Evolutionary conservation across 2,797 vertebrate species (phyloP), one percentile per base, ranked within the genome.

Genomic region (Mionectes olivaceus): DNA sequence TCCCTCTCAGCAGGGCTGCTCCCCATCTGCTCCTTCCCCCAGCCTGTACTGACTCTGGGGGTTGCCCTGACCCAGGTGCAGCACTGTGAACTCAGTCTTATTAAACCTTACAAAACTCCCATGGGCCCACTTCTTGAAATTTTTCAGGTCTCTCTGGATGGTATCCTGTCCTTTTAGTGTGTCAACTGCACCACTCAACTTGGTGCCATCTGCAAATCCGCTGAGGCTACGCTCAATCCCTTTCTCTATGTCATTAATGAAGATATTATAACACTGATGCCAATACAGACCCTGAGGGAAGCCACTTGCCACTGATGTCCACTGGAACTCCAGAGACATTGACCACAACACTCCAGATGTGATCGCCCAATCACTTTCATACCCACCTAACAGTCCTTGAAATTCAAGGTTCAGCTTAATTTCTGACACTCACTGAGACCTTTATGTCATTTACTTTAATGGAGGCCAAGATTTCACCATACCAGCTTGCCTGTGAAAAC

Each of bases 1-100:
- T 0, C 21, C 11, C 44, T 47, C 39, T 52, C 3, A 1, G 0
- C n/a, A 59, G 53, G 53, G 60, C 21, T 46, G 30, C 7, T 53
- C 14, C 55, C 1, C 0, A 32, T 23, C 39, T 46, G 8, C 9
- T 41, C 37, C 47, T 35, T 35, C 9, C 14, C 25, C 30, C 41
- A 68, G 47, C 7, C 46, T 41, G 30, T 33, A 15, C 1, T 61
- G 22, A 35, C 32, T 11, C 9, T 2, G 1, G 1, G 3, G 22
- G 7, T 5, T 53, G 14, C 2, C 52, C 41, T 32, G 18, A 75
- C 5, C 2, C 25, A 43, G 33, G 6, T 21, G 9, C 33, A 61
- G 27, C 23, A 75, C 10, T 9, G 7, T n/a, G 22, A 5, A 37
- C 32, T n/a, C 32, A 6, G 9, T 61, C 41, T 52, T 46, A 17